Evolutionary conservation across 2,797 vertebrate genomes (phyloP), one percentile per base, ranked within the genome.

Genomic region (Fistularia commersonii): DNA sequence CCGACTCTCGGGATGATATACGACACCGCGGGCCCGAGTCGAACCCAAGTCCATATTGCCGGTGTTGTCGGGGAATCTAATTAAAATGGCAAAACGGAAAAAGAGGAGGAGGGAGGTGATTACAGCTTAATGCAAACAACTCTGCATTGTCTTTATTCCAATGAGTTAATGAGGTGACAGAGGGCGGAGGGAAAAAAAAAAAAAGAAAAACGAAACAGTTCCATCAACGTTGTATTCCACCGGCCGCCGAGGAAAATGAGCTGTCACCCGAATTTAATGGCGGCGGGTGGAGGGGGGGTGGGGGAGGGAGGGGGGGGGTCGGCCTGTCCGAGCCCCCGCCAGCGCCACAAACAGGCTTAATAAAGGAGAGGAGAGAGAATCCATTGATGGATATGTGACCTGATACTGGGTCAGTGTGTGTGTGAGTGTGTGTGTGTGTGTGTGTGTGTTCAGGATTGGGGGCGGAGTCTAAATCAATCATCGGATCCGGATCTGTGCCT

Each of bases 161-260:
- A 86, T 82, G 79, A 80, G 79, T 86, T 89, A 90, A 90, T 88
- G 86, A 91, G 83, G 85, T 88, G 89, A 87, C 78, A 74, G 79
- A 57, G 40, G 49, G 11, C 9, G 12, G 13, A 3, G 12, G 11
- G 23, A 7, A 7, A 7, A 10, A 3, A 13, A 8, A 46, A 15
- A 46, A 32, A 40, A 35, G 48, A 53, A 57, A 40, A n/a, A n/a
- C n/a, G n/a, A 14, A 70, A 83, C 71, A 82, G 79, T 79, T 87
- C 80, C 79, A 84, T 89, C 80, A 85, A 67, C 43, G 72, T 85
- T 80, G 83, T 85, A 82, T 87, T 77, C 65, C 67, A 62, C 66
- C 63, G 79, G 77, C 81, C 80, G 72, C 69, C 61, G 33, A 79
- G 64, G 77, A 81, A 83, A 89, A 89, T 86, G 82, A 89, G 79